These are phyloP conservation scores for Mayetiola destructor DNA, from an alignment of 2,888 invertebrate species.

Conservation along the genomic window DNA sequence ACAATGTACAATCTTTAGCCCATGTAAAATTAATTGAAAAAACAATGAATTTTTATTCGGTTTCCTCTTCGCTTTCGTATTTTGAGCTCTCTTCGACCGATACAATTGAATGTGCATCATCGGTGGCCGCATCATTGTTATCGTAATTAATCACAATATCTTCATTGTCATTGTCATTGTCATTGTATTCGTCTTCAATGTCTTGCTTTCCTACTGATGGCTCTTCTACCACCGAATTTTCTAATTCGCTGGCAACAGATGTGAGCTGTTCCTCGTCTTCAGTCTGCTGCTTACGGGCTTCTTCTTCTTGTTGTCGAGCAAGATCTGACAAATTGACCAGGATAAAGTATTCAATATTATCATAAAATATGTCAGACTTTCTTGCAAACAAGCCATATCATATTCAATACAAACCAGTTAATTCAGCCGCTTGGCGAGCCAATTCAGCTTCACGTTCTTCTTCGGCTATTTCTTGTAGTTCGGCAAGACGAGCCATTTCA, in stretches of 20 bases:
- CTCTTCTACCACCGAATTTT: neutral
- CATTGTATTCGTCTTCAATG: slow-evolving; percentile 26
- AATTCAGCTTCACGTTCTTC: slow-evolving; percentile 48
- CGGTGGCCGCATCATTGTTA: neutral
- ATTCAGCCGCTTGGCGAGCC: slow-evolving; percentile 54
- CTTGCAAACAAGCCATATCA: neutral
- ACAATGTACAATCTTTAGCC: no score
- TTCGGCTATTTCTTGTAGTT: slow-evolving; percentile 39
- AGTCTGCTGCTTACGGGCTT: slow-evolving; percentile 45
- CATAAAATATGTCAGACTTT: neutral
- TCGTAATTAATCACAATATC: slow-evolving; percentile 27
- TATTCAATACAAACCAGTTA: slow-evolving; percentile 31
- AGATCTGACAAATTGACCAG: slow-evolving; percentile 34
- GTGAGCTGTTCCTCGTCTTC: slow-evolving; percentile 25
- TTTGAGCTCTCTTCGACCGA: slow-evolving; percentile 23
- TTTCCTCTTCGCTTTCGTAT: slow-evolving; percentile 26
- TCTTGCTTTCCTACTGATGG: slow-evolving; percentile 17
- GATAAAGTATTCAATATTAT: neutral
- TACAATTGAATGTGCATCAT: neutral
- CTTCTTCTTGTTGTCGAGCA: slow-evolving; percentile 44
- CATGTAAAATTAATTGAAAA: no score
- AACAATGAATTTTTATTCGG: no score
- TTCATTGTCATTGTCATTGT: slow-evolving; percentile 41
- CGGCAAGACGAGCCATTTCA: slow-evolving; percentile 37
- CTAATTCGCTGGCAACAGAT: slow-evolving; percentile 18